These are phyloP conservation scores for Ctenomys sociabilis DNA, from an alignment of 2,113 vertebrate species.

Conservation along the genomic window DNA sequence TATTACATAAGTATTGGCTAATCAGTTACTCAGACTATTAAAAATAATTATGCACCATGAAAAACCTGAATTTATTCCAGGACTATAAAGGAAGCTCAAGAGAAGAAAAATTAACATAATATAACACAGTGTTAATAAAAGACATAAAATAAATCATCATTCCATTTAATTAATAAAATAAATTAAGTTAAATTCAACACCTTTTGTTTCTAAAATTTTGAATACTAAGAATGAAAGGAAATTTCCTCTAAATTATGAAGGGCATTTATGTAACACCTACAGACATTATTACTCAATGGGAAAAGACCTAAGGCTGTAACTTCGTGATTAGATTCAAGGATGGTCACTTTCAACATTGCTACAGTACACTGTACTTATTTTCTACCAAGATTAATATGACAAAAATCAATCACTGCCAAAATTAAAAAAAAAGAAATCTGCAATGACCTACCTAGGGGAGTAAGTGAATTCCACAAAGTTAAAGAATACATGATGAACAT, in stretches of 20 bases:
- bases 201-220: neutral
- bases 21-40: neutral
- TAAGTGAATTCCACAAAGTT: neutral
- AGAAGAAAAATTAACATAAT: neutral
- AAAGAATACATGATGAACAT: neutral
- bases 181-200: neutral
- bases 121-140: neutral
- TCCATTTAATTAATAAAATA: neutral
- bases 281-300: neutral
- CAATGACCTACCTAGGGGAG: neutral
- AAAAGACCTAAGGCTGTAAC: neutral
- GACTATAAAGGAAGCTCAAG: neutral
- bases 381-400: neutral
- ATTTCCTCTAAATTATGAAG: neutral
- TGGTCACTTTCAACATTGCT: neutral
- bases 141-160: neutral
- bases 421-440: neutral
- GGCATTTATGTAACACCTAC: neutral
- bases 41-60: neutral
- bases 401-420: neutral
- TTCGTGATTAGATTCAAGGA: neutral
- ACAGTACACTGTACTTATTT: neutral
- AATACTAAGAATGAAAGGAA: neutral
- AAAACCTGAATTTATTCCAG: neutral
- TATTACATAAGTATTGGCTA: neutral